A percentile compares a stretch with the other conserved stretches of the same genome.
These are phyloP conservation scores for Drosophila tristis DNA, from an alignment of 1,140 invertebrate genomes.

Conservation along the genomic window DNA sequence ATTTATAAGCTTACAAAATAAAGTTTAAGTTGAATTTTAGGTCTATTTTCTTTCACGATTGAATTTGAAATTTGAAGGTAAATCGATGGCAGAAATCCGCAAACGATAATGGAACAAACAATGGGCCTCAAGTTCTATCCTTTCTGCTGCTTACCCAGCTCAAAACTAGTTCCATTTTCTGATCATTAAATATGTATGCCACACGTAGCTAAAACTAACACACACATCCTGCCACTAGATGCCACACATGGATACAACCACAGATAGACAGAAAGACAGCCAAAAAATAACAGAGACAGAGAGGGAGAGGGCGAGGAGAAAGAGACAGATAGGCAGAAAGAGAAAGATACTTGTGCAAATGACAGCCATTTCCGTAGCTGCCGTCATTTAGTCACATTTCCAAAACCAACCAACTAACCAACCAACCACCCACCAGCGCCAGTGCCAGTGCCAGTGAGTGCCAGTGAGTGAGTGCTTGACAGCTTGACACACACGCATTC, in stretches of 20 bases:
- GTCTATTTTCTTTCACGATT: too few species aligned
- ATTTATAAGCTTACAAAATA: too few species aligned
- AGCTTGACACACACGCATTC: background rate
- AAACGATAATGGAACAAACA: too few species aligned
- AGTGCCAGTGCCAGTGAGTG: background rate
- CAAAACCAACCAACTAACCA: background rate
- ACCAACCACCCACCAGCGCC: background rate
- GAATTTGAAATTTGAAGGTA: too few species aligned
- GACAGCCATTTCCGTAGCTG: slow-evolving; percentile 54
- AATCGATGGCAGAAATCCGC: too few species aligned
- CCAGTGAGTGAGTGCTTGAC: slow-evolving; percentile 12
- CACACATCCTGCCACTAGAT: slow-evolving; percentile 8
- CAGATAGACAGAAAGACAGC: too few species aligned
- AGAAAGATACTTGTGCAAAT: slow-evolving; percentile 18
- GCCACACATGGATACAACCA: too few species aligned
- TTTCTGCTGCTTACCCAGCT: background rate
- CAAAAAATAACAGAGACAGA: too few species aligned
- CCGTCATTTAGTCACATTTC: slow-evolving; percentile 58
- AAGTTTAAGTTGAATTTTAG: too few species aligned
- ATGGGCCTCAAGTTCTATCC: background rate
- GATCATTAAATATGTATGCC: slow-evolving; percentile 42
- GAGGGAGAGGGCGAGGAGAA: too few species aligned
- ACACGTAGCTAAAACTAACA: slow-evolving; percentile 14
- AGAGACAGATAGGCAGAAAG: too few species aligned
- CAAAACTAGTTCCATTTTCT: slow-evolving; percentile 9